These are phyloP conservation scores for Trinectes maculatus DNA, from an alignment of 2,113 vertebrate genomes.

Conservation along the genomic window DNA sequence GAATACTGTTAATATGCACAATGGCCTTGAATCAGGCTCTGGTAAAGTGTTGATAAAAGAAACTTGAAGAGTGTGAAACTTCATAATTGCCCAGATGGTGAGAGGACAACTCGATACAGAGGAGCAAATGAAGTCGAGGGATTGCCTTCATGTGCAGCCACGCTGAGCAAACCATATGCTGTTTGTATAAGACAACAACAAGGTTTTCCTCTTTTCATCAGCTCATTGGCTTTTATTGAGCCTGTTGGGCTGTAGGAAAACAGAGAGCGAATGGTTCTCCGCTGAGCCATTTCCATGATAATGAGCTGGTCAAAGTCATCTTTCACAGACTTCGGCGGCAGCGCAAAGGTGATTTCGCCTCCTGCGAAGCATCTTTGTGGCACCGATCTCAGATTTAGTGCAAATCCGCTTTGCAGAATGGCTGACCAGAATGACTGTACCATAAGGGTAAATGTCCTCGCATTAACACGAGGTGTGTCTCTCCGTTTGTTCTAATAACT, in stretches of 20 bases:
- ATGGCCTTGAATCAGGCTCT: neutral
- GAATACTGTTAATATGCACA: neutral
- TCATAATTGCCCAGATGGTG: constrained; percentile 72
- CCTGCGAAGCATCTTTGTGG: constrained; percentile 33
- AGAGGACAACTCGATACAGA: constrained; percentile 55
- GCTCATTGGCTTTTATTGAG: constrained; percentile 81
- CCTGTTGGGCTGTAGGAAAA: constrained; percentile 72
- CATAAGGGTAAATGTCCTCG: constrained; percentile 34
- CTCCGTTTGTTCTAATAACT: constrained; percentile 52
- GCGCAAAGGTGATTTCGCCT: constrained; percentile 62
- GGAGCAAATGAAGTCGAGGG: constrained; percentile 61
- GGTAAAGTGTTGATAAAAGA: constrained; percentile 44
- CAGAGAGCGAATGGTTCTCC: constrained; percentile 69
- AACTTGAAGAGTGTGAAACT: constrained; percentile 62
- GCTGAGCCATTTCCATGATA: constrained; percentile 77
- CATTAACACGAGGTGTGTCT: constrained; percentile 47
- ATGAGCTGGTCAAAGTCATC: constrained; percentile 81
- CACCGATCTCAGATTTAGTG: constrained; percentile 48
- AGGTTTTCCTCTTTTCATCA: constrained; percentile 65
- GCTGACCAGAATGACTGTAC: constrained; percentile 39
- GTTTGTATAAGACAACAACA: constrained; percentile 63
- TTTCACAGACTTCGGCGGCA: constrained; percentile 63
- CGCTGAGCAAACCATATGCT: constrained; percentile 70
- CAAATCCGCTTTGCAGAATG: constrained; percentile 45
- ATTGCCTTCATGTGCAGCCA: constrained; percentile 60